Percentiles rank a stretch among this genome's conserved stretches.
Evolutionary conservation across 2,797 vertebrate genomes (phyloP).

Genomic region (Antrozous pallidus): DNA sequence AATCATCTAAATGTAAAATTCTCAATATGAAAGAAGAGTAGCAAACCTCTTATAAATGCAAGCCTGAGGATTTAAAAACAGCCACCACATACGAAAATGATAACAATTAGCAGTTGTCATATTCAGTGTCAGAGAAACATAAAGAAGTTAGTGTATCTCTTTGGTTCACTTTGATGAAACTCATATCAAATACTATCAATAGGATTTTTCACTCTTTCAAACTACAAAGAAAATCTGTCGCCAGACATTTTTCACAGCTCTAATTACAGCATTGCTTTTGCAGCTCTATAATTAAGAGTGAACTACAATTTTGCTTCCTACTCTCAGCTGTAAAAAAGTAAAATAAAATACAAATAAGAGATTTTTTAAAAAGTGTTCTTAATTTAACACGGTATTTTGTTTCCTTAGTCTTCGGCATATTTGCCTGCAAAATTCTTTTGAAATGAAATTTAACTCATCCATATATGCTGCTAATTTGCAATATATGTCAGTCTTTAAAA

Average conservation of each 20-base stretch:
- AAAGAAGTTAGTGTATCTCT: slow-evolving; percentile 60
- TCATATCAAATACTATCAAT: slow-evolving; percentile 65
- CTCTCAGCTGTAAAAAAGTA: slow-evolving; percentile 50
- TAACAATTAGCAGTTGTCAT: slow-evolving; percentile 57
- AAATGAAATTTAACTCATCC: slow-evolving; percentile 43
- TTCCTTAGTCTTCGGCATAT: neutral
- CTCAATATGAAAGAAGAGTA: neutral
- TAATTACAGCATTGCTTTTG: slow-evolving; percentile 69
- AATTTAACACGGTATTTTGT: slow-evolving; percentile 51
- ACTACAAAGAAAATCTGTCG: slow-evolving; percentile 73
- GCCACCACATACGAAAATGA: neutral
- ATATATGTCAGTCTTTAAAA: slow-evolving; percentile 43
- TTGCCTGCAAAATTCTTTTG: slow-evolving; percentile 9
- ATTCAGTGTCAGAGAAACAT: slow-evolving; percentile 42
- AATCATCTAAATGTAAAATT: slow-evolving; percentile 4
- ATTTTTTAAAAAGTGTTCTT: neutral
- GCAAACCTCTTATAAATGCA: neutral
- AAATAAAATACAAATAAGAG: slow-evolving; percentile 47
- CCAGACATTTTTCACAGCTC: slow-evolving; percentile 76
- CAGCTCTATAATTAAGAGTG: slow-evolving; percentile 74
- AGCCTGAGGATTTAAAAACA: slow-evolving; percentile 24
- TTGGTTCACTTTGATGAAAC: slow-evolving; percentile 60
- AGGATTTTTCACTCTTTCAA: slow-evolving; percentile 70
- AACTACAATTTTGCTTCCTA: slow-evolving; percentile 71
- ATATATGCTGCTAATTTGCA: neutral